A percentile compares a stretch with the other conserved stretches of the same genome.
phyloP scores from a whole-genome alignment of 2,113 vertebrate species.

The Triplophysa rosa region DNA sequence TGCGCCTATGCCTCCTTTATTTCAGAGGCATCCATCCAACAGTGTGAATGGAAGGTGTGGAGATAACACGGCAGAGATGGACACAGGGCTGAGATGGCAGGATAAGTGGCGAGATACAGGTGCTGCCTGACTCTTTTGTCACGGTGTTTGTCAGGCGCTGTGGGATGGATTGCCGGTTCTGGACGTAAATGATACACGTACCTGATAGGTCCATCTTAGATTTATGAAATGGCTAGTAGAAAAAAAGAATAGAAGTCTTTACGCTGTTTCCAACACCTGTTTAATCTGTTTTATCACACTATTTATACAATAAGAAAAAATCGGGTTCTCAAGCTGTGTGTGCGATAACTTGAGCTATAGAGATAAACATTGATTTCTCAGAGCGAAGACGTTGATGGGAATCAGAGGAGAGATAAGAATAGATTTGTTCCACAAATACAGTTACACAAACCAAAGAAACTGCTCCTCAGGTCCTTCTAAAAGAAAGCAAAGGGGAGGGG shows the following conservation, averaged over 20 bases:
- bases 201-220: background rate
- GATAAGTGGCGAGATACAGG: conserved; percentile 44
- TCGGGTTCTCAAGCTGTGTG: background rate
- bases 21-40: conserved; percentile 51
- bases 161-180: background rate
- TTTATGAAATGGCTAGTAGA: background rate
- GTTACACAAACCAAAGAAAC: conserved; percentile 17
- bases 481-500: conserved; percentile 16
- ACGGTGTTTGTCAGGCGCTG: conserved; percentile 8
- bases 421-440: conserved; percentile 19
- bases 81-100: conserved; percentile 39
- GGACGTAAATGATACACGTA: background rate
- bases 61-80: conserved; percentile 39
- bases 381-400: background rate
- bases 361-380: background rate
- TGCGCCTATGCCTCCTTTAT: conserved; percentile 26
- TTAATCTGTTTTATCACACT: conserved; percentile 11
- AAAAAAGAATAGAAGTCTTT: background rate
- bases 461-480: background rate
- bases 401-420: conserved; percentile 14
- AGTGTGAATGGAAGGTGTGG: conserved; percentile 32
- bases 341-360: background rate
- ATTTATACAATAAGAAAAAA: background rate
- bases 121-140: conserved; percentile 32
- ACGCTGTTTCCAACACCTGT: background rate